Evolutionary conservation across 2,888 invertebrate genomes (phyloP), one percentile per base, ranked within the genome.

Genomic region (Marronus borbonicus): DNA sequence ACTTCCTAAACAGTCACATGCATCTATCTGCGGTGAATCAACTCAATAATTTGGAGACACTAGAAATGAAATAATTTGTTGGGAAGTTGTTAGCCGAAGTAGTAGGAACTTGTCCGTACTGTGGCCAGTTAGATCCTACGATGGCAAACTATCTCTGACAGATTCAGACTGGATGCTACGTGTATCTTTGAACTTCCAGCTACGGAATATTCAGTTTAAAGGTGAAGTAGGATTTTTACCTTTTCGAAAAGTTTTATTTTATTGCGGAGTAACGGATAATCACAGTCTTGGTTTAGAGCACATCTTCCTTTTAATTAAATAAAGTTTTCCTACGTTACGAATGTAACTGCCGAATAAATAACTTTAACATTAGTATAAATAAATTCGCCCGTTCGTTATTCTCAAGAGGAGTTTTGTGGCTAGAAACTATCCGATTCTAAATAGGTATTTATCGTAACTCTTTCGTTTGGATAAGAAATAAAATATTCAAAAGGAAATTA

Each of bases 61-160:
- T 12, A 50, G 36, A 52, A 69, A 69, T 69, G 52, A 52, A 69
- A 52, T 69, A 69, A 50, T 69, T 69, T 50, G 52, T 69, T 69
- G 20, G 10, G 50, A 69, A 69, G 69, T 69, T 69, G 65, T n/a
- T 65, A 65, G 31, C 3, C 17, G 3, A 14, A 24, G 69, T 50
- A 69, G 14, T 2, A n/a, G 69, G 69, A 52, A 49, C 10, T 69
- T 31, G 14, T 44, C 24, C 10, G 24, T 68, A 44, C 44, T 68
- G 68, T 68, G 28, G 20, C 49, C 49, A 49, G 68, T 68, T 68
- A 68, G 24, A 68, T 68, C 8, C 50, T 52, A 24, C 52, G 10
- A 14, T 28, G 28, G 31, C 28, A 69, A 69, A 69, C 69, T 69
- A 69, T 52, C 52, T 28, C 50, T 52, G 69, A 50, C 69, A 69